Evolutionary conservation across 2,888 invertebrate species (phyloP).

Genomic region (Metopia argyrocephala): DNA sequence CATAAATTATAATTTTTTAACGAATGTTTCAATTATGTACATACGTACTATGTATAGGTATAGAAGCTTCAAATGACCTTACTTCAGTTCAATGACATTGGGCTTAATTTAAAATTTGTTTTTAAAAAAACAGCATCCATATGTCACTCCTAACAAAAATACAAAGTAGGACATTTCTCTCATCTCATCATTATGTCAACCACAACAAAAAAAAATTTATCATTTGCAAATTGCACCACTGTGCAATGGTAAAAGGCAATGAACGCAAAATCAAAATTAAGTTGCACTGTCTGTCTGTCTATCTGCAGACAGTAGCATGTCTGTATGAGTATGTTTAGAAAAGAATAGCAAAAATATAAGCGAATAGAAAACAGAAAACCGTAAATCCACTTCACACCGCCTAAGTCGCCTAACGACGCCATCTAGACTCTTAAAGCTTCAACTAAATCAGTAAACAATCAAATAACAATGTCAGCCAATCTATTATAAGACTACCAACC

Average conservation of each 20-base stretch:
- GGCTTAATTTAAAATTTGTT: no score
- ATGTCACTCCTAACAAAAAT: no score
- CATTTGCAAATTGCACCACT: no score
- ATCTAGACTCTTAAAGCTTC: conserved; percentile 28
- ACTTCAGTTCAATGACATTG: no score
- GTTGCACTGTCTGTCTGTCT: conserved; percentile 7
- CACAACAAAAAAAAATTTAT: no score
- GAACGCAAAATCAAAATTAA: conserved; percentile 28
- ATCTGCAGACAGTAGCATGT: not conserved
- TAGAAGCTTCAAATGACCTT: no score
- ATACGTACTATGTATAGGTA: no score
- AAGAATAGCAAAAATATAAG: conserved; percentile 8
- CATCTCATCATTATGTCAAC: no score
- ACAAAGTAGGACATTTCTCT: no score
- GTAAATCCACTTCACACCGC: conserved; percentile 41
- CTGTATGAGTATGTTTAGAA: not conserved
- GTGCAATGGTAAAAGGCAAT: conserved; percentile 53
- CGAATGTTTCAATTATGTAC: no score
- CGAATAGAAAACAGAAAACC: not conserved
- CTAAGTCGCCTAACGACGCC: conserved; percentile 25
- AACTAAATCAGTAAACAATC: conserved; percentile 35
- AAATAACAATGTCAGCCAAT: not conserved
- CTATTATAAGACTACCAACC: not conserved
- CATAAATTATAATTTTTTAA: no score
- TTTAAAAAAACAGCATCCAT: no score